Percentiles rank a stretch among this genome's conserved stretches.
Conservation (phyloP, 2,888 invertebrate genomes). For the Scaptomyza tumidula region DNA sequence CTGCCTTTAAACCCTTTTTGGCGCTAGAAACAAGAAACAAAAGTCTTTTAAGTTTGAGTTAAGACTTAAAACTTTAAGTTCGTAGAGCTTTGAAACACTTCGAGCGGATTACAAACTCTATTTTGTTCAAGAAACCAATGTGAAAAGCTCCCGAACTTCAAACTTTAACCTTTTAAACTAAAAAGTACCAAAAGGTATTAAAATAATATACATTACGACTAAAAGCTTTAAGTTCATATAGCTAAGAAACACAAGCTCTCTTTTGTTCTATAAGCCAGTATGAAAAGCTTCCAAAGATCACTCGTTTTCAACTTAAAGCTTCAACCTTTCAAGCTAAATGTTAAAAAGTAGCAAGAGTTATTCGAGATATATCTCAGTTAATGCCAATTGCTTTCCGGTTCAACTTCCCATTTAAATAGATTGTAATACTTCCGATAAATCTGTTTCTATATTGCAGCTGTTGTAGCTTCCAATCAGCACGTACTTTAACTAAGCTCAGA, state of each 20-base stretch:
- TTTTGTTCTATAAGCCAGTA: too few species aligned
- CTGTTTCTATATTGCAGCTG: conserved; percentile 1
- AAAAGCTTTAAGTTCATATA: too few species aligned
- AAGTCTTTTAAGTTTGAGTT: background rate
- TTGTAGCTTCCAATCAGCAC: conserved; percentile 9
- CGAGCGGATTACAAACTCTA: background rate
- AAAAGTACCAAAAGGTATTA: too few species aligned
- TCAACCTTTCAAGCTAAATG: background rate
- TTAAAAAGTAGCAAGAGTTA: too few species aligned
- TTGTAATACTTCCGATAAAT: too few species aligned
- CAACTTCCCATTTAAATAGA: conserved; percentile 5
- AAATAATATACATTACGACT: too few species aligned
- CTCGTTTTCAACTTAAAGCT: background rate
- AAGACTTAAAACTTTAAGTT: background rate
- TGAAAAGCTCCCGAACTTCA: too few species aligned
- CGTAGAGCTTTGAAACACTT: background rate
- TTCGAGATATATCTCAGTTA: background rate
- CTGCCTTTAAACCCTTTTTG: too few species aligned
- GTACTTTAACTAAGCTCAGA: conserved; percentile 19
- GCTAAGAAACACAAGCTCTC: too few species aligned
- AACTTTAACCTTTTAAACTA: background rate
- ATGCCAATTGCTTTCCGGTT: background rate
- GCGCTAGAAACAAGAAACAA: too few species aligned
- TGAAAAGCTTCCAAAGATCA: too few species aligned
- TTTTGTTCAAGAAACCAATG: too few species aligned